A percentile compares a stretch with the other conserved stretches of the same genome.
Conservation (phyloP, 1,140 invertebrate species). For the Papilio machaon region DNA sequence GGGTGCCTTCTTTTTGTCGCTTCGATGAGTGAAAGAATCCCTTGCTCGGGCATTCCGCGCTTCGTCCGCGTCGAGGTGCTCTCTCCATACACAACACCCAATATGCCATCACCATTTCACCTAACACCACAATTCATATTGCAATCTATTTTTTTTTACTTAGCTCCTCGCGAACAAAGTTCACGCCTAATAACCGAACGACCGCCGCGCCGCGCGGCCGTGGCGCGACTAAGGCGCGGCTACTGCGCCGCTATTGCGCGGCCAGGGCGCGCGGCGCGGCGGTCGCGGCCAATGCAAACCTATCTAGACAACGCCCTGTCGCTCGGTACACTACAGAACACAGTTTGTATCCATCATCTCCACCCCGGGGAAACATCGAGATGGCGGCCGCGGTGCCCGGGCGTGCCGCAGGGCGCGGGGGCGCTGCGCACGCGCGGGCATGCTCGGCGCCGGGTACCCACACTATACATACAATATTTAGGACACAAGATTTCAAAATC, state of each 20-base stretch:
- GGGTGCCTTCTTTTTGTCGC: slow-evolving; percentile 50
- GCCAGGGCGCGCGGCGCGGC: slow-evolving; percentile 40
- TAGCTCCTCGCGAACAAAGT: slow-evolving; percentile 66
- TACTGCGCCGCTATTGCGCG: slow-evolving; percentile 34
- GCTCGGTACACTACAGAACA: slow-evolving; percentile 79
- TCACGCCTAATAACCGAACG: slow-evolving; percentile 53
- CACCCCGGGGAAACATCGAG: slow-evolving; percentile 73
- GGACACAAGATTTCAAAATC: slow-evolving; percentile 78
- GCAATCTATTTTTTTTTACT: slow-evolving; percentile 77
- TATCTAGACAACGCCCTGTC: slow-evolving; percentile 78
- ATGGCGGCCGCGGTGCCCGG: slow-evolving; percentile 51
- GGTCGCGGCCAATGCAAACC: slow-evolving; percentile 60
- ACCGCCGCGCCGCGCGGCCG: slow-evolving; percentile 45
- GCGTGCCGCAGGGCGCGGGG: slow-evolving; percentile 48
- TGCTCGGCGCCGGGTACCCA: slow-evolving; percentile 60
- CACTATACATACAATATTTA: slow-evolving; percentile 79
- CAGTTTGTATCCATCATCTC: slow-evolving; percentile 77
- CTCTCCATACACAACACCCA: slow-evolving; percentile 79
- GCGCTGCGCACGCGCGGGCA: slow-evolving; percentile 47
- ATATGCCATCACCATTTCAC: slow-evolving; percentile 67
- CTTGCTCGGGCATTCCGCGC: background rate
- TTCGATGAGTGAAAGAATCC: slow-evolving; percentile 18
- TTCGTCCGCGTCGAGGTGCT: slow-evolving; percentile 4
- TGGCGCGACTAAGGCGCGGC: slow-evolving; percentile 40
- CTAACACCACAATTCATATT: slow-evolving; percentile 75